phyloP scores from a whole-genome alignment of 2,888 invertebrate species.

The Pseudanteris insignis region DNA sequence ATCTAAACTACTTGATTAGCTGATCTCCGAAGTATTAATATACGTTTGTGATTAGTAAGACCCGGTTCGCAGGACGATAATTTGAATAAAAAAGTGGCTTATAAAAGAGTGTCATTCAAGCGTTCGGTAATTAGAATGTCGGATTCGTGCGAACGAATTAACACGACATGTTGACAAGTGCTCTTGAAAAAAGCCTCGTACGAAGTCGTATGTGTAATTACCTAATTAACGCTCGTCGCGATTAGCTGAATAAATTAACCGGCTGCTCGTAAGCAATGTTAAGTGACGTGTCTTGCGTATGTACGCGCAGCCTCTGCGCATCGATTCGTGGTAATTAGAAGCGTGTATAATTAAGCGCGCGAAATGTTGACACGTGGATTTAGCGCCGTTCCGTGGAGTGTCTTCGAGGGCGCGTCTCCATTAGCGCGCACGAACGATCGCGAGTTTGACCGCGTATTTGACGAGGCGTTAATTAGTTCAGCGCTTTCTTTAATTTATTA shows the following conservation, averaged over 20 bases:
- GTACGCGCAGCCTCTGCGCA: constrained; percentile 30
- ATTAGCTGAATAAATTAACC: constrained; percentile 64
- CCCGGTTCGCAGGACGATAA: too few relatives aligned
- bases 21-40: too few relatives aligned
- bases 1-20: too few relatives aligned
- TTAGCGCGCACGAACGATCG: constrained; percentile 54
- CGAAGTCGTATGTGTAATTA: constrained; percentile 55
- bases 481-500: constrained; percentile 51
- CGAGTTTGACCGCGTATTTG: constrained; percentile 58
- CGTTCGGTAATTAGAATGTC: constrained; percentile 33
- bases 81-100: too few relatives aligned
- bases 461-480: constrained; percentile 56
- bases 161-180: constrained; percentile 34
- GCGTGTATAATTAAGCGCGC: constrained; percentile 63
- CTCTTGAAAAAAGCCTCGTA: constrained; percentile 8
- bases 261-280: constrained; percentile 53
- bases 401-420: constrained; percentile 64
- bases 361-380: constrained; percentile 60
- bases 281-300: constrained; percentile 50
- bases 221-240: constrained; percentile 58
- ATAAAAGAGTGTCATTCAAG: constrained; percentile 7
- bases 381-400: constrained; percentile 52
- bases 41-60: too few relatives aligned
- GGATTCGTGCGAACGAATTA: constrained; percentile 29
- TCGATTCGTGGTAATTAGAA: constrained; percentile 60